These are phyloP conservation scores for Hanleya hanleyi DNA, from an alignment of 2,888 invertebrate genomes.

Conservation along the genomic window DNA sequence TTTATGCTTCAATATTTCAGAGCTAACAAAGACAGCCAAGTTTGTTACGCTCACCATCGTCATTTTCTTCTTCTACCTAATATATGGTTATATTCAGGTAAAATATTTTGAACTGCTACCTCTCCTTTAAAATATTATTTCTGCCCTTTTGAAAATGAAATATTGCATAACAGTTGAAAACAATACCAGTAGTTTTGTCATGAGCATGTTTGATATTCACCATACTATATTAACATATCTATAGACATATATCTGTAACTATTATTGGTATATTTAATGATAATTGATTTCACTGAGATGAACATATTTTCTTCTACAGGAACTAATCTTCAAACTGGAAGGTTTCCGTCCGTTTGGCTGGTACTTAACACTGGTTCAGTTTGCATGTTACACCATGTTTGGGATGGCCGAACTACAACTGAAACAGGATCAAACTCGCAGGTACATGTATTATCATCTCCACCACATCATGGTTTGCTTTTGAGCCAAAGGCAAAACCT, in stretches of 20 bases:
- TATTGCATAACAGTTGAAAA: too few species aligned
- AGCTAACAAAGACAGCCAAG: conserved; percentile 80
- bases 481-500: too few species aligned
- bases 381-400: conserved; percentile 87
- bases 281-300: neutral
- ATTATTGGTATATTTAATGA: neutral
- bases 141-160: too few species aligned
- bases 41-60: conserved; percentile 85
- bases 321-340: conserved; percentile 91
- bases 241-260: neutral
- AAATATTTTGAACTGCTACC: too few species aligned
- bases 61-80: conserved; percentile 89
- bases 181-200: neutral
- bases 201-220: neutral
- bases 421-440: conserved; percentile 77
- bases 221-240: neutral
- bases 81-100: conserved; percentile 89
- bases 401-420: conserved; percentile 83
- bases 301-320: conserved; percentile 74
- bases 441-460: too few species aligned
- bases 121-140: too few species aligned
- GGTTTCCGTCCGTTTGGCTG: conserved; percentile 92
- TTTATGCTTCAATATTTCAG: conserved; percentile 83
- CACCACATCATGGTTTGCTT: too few species aligned
- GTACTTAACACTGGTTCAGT: conserved; percentile 94